A percentile compares a stretch with the other conserved stretches of the same genome.
phyloP scores from a whole-genome alignment of 2,888 invertebrate genomes.

The Caenorhabditis wallacei region DNA sequence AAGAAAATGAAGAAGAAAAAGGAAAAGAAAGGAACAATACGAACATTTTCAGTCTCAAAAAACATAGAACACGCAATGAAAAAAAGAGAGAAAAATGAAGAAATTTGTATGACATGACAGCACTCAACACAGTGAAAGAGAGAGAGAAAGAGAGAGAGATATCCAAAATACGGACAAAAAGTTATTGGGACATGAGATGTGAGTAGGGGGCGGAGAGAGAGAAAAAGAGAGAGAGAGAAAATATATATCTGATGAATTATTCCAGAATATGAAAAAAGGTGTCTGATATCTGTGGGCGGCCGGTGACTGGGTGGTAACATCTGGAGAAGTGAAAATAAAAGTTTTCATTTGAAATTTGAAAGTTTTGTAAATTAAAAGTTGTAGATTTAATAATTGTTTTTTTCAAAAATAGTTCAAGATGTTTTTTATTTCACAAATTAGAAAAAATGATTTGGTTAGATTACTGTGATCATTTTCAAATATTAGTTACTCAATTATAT shows the following conservation, averaged over 20 bases:
- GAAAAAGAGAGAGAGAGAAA: neutral
- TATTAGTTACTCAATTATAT: too few species aligned
- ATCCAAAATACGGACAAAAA: slow-evolving; percentile 10
- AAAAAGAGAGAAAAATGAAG: slow-evolving; percentile 12
- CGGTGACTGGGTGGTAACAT: neutral
- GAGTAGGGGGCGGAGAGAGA: slow-evolving; percentile 11
- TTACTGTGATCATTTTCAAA: too few species aligned
- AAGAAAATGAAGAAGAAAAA: neutral
- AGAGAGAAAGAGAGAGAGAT: neutral
- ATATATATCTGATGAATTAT: slow-evolving; percentile 49
- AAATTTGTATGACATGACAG: slow-evolving; percentile 25
- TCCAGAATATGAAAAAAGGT: slow-evolving; percentile 41
- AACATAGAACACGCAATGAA: slow-evolving; percentile 8
- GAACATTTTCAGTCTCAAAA: slow-evolving; percentile 10
- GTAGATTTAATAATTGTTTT: too few species aligned
- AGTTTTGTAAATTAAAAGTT: too few species aligned
- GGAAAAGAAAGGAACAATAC: slow-evolving; percentile 17
- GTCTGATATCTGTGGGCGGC: slow-evolving; percentile 56
- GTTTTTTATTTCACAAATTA: too few species aligned
- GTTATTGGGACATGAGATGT: slow-evolving; percentile 28
- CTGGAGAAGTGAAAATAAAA: neutral
- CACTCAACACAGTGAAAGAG: neutral
- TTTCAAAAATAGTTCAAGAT: too few species aligned
- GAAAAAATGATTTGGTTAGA: too few species aligned
- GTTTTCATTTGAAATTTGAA: neutral